A percentile compares a stretch with the other conserved stretches of the same genome.
These are phyloP conservation scores for Lophotriccus pileatus DNA, from an alignment of 2,797 vertebrate species.

Conservation along the genomic window DNA sequence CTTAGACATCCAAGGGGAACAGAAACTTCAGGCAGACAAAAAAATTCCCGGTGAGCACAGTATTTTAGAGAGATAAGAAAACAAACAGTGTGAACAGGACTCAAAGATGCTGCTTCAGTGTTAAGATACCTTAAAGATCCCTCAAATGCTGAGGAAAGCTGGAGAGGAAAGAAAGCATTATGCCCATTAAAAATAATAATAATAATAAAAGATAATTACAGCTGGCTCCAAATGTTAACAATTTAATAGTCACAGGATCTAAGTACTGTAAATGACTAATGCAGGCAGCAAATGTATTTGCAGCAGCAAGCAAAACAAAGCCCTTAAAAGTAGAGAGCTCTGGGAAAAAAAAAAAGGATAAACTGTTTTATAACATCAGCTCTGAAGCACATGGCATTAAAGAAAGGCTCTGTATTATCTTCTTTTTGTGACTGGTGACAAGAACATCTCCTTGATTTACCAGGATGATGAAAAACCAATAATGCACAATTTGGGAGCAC, in stretches of 20 bases:
- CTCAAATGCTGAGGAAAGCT: slow-evolving; percentile 4
- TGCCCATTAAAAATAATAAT: slow-evolving; percentile 39
- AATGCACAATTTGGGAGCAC: neutral
- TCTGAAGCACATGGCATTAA: neutral
- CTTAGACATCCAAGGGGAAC: neutral
- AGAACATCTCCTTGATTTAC: neutral
- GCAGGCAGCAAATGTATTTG: slow-evolving; percentile 29
- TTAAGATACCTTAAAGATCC: neutral
- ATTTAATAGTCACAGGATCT: slow-evolving; percentile 50
- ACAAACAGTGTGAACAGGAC: neutral
- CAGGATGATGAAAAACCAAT: neutral
- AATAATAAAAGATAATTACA: slow-evolving; percentile 50
- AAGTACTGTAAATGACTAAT: slow-evolving; percentile 62
- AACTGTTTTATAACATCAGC: slow-evolving; percentile 12
- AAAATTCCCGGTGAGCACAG: neutral
- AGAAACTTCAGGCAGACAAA: neutral
- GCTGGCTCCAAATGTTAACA: slow-evolving; percentile 59
- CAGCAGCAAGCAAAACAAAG: slow-evolving; percentile 23
- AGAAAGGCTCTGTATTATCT: neutral
- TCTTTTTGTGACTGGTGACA: neutral
- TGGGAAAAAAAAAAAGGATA: slow-evolving; percentile 9
- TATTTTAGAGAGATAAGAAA: neutral
- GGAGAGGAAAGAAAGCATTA: neutral
- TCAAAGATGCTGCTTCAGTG: neutral
- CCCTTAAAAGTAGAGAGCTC: slow-evolving; percentile 42